Conservation (phyloP, 1,140 invertebrate species). For the Polypedilum pembai region DNA sequence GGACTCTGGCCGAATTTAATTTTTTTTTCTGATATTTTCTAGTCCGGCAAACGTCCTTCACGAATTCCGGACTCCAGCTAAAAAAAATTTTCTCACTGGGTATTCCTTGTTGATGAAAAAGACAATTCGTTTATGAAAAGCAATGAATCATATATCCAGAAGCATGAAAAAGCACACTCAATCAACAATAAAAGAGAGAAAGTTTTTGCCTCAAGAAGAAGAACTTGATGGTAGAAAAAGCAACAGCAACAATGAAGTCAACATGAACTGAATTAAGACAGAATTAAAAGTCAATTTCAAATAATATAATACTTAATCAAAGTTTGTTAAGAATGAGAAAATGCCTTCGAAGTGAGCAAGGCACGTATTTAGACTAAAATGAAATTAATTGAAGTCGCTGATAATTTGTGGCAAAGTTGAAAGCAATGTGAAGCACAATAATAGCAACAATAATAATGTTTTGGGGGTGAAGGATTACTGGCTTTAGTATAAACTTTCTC, state of each 20-base stretch:
- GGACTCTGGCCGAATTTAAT: too few species aligned
- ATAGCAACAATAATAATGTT: not conserved
- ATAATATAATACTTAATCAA: constrained; percentile 20
- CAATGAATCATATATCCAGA: too few species aligned
- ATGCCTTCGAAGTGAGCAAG: not conserved
- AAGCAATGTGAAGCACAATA: too few species aligned
- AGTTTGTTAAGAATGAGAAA: not conserved
- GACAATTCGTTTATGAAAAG: too few species aligned
- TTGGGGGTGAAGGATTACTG: not conserved
- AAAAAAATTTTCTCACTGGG: too few species aligned
- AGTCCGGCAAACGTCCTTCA: too few species aligned
- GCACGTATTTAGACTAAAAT: not conserved
- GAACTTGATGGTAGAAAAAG: not conserved
- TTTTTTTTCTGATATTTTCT: too few species aligned
- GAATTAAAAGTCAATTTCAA: constrained; percentile 14
- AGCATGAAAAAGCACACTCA: too few species aligned
- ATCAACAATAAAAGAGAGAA: too few species aligned
- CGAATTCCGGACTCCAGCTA: too few species aligned
- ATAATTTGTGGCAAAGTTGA: constrained; percentile 13
- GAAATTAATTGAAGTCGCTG: constrained; percentile 13
- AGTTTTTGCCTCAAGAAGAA: too few species aligned
- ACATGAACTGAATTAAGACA: constrained; percentile 3
- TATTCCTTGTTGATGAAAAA: too few species aligned
- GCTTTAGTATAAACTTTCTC: not conserved
- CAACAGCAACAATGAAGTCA: not conserved